Evolutionary conservation across 1,140 invertebrate genomes (phyloP).

Genomic region (Apis florea): DNA sequence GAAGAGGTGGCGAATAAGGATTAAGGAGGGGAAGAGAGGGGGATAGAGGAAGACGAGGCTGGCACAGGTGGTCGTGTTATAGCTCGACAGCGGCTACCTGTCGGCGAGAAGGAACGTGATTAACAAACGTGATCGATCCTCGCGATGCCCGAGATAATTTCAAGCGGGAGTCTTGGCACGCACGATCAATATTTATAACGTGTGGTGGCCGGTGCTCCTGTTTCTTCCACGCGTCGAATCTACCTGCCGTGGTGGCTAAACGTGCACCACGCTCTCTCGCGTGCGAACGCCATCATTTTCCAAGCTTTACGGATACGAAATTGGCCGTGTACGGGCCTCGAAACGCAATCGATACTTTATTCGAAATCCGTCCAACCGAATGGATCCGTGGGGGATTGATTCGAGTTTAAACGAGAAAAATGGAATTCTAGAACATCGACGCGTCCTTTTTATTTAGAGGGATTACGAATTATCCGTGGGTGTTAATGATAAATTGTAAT

Average conservation of each 20-base stretch:
- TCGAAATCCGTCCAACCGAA: background rate
- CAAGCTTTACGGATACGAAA: background rate
- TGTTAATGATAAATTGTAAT: too few relatives aligned
- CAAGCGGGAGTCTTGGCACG: constrained; percentile 31
- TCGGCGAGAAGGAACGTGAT: constrained; percentile 48
- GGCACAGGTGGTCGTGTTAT: constrained; percentile 22
- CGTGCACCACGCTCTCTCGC: constrained; percentile 1
- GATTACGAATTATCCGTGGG: too few relatives aligned
- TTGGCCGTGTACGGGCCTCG: background rate
- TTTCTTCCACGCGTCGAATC: constrained; percentile 36
- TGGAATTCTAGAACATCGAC: background rate
- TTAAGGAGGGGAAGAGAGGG: background rate
- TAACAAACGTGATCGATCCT: constrained; percentile 55
- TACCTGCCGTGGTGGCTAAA: too few relatives aligned
- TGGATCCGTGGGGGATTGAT: background rate
- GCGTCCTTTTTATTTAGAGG: too few relatives aligned
- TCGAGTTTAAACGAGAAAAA: too few relatives aligned
- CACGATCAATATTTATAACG: constrained; percentile 59
- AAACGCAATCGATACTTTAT: background rate
- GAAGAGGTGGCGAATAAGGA: background rate
- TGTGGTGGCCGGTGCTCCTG: constrained; percentile 42
- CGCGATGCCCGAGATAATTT: constrained; percentile 53
- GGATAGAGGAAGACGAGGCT: background rate
- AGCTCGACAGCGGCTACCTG: constrained; percentile 27
- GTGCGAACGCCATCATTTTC: constrained; percentile 28